A percentile compares a stretch with the other conserved stretches of the same genome.
phyloP scores from a whole-genome alignment of 2,797 vertebrate genomes.

The Parauchenoglanis ngamensis region DNA sequence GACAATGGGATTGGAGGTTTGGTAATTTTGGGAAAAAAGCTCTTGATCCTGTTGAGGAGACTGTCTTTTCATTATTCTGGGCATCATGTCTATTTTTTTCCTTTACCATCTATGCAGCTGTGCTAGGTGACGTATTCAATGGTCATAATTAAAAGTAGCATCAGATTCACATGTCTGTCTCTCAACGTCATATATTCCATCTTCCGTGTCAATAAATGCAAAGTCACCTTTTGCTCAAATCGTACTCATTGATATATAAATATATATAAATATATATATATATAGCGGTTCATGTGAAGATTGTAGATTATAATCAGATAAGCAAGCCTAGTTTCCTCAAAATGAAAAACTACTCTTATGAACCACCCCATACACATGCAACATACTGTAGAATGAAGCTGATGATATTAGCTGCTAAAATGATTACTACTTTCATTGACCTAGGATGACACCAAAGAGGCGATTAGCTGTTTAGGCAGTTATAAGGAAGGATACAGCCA shows the following conservation, averaged over 20 bases:
- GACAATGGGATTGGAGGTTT: constrained; percentile 29
- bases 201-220: constrained; percentile 1
- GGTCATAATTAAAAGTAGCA: constrained; percentile 7
- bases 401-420: background rate
- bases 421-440: background rate
- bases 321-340: constrained; percentile 24
- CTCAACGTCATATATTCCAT: background rate
- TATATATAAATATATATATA: background rate
- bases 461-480: background rate
- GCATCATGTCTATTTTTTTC: constrained; percentile 11
- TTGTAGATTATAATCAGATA: constrained; percentile 20
- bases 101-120: constrained; percentile 55
- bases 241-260: background rate
- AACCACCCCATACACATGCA: background rate
- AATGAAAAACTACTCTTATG: constrained; percentile 21
- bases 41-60: constrained; percentile 70
- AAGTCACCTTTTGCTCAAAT: constrained; percentile 18
- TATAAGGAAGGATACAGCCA: background rate
- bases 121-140: constrained; percentile 56
- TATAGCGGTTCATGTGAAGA: constrained; percentile 4
- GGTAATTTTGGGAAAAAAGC: constrained; percentile 31
- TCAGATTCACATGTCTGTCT: background rate
- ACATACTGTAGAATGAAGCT: background rate
- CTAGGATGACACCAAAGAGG: background rate
- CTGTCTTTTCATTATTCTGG: constrained; percentile 51